Base-by-base conservation (phyloP, 2,888 invertebrate species). In the Lochmaea capreae region DNA sequence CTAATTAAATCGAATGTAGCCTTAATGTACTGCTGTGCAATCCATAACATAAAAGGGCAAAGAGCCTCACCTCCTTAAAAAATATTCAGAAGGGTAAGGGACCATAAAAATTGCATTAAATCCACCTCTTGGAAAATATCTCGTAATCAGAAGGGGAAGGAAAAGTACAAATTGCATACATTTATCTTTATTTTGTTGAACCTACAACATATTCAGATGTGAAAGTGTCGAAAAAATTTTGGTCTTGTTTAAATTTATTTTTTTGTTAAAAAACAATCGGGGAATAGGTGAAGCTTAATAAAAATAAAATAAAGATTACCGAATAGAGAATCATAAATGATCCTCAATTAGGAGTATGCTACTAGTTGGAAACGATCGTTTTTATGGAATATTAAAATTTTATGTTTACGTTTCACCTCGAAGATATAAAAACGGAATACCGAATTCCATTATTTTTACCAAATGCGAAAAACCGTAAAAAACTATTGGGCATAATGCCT, bases 311-410 rank as follows among this genome's bases (percentile, higher is more conserved):
- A 39, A n/a, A 61, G 33, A 61, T 61, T 61, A 39, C 61, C n/a
- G 61, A 33, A 61, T 61, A 16, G 61, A 16, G 52, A 52, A 26
- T 22, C 54, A 61, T 61, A 70, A 70, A 70, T 18, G 39, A 16
- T 57, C 70, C 57, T 70, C 70, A 70, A 70, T 70, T 70, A 70
- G 63, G 43, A 42, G 42, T 43, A 57, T 65, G 57, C 52, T 14
- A 39, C 43, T 65, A 54, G 57, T 59, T n/a, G 57, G 11, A 71
- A 65, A 71, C 58, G 71, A 65, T 46, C 39, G 12, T 71, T 71
- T 71, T 71, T 65, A 71, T 65, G 65, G 71, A 65, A 65, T 71
- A 71, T 71, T 71, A 71, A 71, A 71, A 71, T 71, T 70, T 71
- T 65, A 71, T 71, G 71, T 71, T 71, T 71, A 65, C 46, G 54